phyloP scores from a whole-genome alignment of 2,113 vertebrate species.

The Pseudorectes ferrugineus region DNA sequence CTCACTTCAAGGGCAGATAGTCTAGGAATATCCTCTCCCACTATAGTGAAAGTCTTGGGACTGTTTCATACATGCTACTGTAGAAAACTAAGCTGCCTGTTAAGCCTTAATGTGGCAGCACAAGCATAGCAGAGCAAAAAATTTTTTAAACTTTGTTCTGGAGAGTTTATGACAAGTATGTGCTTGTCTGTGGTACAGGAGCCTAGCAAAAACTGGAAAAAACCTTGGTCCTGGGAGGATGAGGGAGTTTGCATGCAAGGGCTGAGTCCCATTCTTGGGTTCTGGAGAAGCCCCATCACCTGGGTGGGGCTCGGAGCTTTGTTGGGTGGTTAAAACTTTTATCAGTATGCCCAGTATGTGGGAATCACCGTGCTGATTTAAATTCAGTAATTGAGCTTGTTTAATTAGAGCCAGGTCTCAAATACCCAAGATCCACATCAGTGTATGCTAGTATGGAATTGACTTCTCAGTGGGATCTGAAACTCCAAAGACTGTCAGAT shows the following conservation, averaged over 20 bases:
- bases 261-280: neutral
- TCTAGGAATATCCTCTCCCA: neutral
- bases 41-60: neutral
- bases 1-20: neutral
- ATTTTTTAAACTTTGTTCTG: neutral
- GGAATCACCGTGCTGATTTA: neutral
- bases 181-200: neutral
- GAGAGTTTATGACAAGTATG: neutral
- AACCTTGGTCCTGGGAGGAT: neutral
- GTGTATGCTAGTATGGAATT: neutral
- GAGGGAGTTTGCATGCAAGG: neutral
- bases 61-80: neutral
- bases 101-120: neutral
- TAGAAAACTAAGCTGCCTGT: neutral
- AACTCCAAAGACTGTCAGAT: neutral
- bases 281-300: fast-evolving
- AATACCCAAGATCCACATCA: neutral
- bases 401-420: neutral
- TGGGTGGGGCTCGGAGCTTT: neutral
- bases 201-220: neutral
- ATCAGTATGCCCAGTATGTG: neutral
- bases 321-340: neutral
- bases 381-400: neutral
- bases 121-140: neutral
- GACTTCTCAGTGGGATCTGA: neutral